phyloP scores from a whole-genome alignment of 2,888 invertebrate species.

The Electrophaes corylata region DNA sequence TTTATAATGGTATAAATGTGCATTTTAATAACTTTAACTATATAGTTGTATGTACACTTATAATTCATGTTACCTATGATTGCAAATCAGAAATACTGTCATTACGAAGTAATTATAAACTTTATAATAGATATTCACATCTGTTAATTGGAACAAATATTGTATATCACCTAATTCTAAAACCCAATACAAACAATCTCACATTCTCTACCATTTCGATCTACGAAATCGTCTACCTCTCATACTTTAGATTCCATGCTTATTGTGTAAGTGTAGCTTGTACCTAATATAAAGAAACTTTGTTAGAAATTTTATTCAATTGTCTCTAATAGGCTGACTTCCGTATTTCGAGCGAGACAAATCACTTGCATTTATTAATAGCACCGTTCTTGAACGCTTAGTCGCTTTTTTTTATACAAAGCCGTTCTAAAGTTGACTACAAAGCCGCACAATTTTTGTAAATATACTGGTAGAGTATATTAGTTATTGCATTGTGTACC shows the following conservation, averaged over 20 bases:
- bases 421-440: background rate
- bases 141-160: background rate
- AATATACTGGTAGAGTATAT: too few species aligned
- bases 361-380: conserved; percentile 39
- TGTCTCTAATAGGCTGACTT: conserved; percentile 38
- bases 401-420: background rate
- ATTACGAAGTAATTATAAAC: conserved; percentile 4
- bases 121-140: background rate
- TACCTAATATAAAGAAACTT: conserved; percentile 9
- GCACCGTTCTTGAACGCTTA: conserved; percentile 32
- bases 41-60: conserved; percentile 1
- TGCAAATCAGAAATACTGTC: conserved; percentile 4
- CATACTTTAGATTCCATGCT: too few species aligned
- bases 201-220: too few species aligned
- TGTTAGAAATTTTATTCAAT: conserved; percentile 15
- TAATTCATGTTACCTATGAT: background rate
- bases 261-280: background rate
- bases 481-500: too few species aligned
- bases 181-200: too few species aligned
- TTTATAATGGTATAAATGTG: conserved; percentile 1
- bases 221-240: too few species aligned
- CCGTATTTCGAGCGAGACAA: conserved; percentile 49
- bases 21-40: conserved; percentile 13
- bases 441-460: too few species aligned
- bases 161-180: too few species aligned